phyloP scores from a whole-genome alignment of 2,888 invertebrate species.

The Spodoptera picta region DNA sequence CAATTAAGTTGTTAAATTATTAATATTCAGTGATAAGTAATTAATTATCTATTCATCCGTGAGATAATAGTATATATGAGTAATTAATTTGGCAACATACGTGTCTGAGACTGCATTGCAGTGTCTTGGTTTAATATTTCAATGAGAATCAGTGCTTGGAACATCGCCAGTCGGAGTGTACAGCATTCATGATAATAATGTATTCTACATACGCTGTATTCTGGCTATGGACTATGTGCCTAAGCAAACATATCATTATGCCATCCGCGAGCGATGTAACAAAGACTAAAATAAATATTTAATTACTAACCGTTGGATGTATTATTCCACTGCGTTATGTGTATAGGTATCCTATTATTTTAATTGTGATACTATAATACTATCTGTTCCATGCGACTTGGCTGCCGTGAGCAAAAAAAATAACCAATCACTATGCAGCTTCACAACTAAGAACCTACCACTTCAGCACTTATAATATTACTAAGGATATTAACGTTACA shows the following conservation, averaged over 20 bases:
- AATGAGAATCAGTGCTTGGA: slow-evolving; percentile 85
- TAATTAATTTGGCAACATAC: slow-evolving; percentile 72
- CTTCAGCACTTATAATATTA: too few species aligned
- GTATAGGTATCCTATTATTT: slow-evolving; percentile 16
- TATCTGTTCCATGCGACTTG: too few species aligned
- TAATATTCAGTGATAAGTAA: slow-evolving; percentile 8
- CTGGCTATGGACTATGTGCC: slow-evolving; percentile 12
- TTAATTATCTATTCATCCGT: slow-evolving; percentile 5
- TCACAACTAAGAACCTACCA: too few species aligned
- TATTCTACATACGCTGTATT: slow-evolving; percentile 36
- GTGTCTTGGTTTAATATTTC: slow-evolving; percentile 88
- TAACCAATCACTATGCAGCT: too few species aligned
- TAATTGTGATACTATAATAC: not conserved
- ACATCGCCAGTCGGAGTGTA: slow-evolving; percentile 74
- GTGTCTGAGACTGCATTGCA: slow-evolving; percentile 80
- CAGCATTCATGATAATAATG: slow-evolving; percentile 61
- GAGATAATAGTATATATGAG: slow-evolving; percentile 38
- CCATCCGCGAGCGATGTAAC: slow-evolving; percentile 22
- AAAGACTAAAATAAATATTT: slow-evolving; percentile 21
- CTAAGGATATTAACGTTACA: too few species aligned
- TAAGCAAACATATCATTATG: slow-evolving; percentile 39
- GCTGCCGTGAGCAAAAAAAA: too few species aligned
- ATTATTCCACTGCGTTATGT: slow-evolving; percentile 10
- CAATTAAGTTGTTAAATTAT: slow-evolving; percentile 12
- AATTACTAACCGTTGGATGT: slow-evolving; percentile 11